These are phyloP conservation scores for Lateolabrax maculatus DNA, from an alignment of 2,797 vertebrate species.

Conservation along the genomic window DNA sequence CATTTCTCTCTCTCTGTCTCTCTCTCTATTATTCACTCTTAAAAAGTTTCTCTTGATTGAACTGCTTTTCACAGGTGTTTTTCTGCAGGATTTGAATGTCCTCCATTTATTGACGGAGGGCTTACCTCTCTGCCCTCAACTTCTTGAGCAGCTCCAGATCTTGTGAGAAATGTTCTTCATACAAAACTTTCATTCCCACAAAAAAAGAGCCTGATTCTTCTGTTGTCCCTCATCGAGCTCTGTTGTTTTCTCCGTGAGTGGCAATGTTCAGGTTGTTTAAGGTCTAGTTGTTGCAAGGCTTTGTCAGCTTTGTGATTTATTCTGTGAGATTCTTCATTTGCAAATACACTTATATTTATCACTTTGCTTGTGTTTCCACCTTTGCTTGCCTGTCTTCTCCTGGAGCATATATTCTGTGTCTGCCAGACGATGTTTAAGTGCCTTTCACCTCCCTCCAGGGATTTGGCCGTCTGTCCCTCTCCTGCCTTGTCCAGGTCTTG, in stretches of 20 bases:
- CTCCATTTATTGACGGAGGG: not conserved
- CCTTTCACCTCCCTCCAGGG: not conserved
- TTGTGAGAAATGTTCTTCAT: not conserved
- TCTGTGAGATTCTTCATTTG: not conserved
- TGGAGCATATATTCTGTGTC: not conserved
- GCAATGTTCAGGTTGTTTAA: not conserved
- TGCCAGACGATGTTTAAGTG: conserved; percentile 22
- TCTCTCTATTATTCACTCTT: no score
- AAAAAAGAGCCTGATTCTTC: not conserved
- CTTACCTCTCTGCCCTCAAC: not conserved
- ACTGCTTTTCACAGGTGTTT: not conserved
- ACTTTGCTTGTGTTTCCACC: not conserved
- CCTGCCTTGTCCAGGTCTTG: not conserved
- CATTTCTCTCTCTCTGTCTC: no score
- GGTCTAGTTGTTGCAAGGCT: not conserved
- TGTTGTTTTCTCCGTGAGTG: no score
- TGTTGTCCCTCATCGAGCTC: not conserved
- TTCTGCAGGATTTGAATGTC: not conserved
- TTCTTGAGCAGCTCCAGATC: not conserved
- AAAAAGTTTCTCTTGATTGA: no score
- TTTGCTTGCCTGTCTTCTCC: not conserved
- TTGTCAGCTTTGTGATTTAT: conserved; percentile 9
- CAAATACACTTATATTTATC: not conserved
- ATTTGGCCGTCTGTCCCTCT: conserved; percentile 4
- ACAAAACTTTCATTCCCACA: no score